Base-by-base conservation (phyloP, 2,888 invertebrate genomes). In the Hirtodrosophila confusa region DNA sequence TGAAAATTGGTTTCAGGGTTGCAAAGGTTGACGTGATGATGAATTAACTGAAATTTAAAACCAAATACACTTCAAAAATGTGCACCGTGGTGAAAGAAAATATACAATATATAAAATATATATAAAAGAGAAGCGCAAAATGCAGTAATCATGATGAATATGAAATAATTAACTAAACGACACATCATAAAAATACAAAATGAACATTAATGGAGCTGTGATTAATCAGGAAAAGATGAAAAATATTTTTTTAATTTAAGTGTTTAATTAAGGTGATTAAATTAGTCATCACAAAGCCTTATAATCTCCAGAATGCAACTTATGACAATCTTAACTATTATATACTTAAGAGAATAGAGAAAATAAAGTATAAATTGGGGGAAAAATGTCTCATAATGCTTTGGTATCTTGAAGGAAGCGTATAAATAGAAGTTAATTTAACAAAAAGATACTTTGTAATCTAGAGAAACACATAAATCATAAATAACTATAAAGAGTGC, bases 41-140 rank as follows among this genome's bases (percentile, higher is more conserved):
- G 64, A 60, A 65, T 63, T 67, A 63, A 58, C 64, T 47, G 54
- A 54, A 70, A 70, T 53, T 47, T 71, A 39, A 70, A 51, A 65
- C 45, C 56, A 41, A 72, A 63, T 50, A 31, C 39, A 48, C 53
- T 57, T 11, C 17, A 17, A 53, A 53, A 60, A 36, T 11, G 10
- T 3, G 40, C 47, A 75, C 75, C 54, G 60, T 75, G 74, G 50
- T 36, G 9, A 33, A 10, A 43, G 27, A 4, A 8, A 35, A 17
- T 17, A 17, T 17, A 17, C 2, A 29, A 17, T 17, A 17, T 17
- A 29, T 12, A 4, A 9, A 48, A 23, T 27, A 0, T 27, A 27
- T 5, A 27, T 1, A 27, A 6, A 27, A 2, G 27, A 27, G 4
- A 27, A 17, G 17, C 17, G 27, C 27, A 27, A 27, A 27, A 27